Conservation (phyloP, 2,888 invertebrate genomes). For the Drosophila dives region DNA sequence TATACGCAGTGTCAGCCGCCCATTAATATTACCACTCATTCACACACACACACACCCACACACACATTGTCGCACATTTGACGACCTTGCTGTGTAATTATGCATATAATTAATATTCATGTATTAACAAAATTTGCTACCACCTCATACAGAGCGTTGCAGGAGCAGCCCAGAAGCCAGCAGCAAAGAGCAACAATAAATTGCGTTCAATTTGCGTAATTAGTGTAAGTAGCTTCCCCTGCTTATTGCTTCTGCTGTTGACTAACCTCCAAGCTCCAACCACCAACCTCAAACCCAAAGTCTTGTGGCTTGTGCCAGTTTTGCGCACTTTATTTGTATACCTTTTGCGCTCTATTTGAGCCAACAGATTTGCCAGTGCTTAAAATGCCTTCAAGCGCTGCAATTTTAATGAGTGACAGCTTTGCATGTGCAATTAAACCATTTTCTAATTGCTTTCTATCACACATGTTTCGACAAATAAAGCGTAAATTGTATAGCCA, state of each 20-base stretch:
- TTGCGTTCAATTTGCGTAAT: constrained; percentile 76
- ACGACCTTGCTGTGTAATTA: constrained; percentile 62
- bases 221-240: constrained; percentile 62
- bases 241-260: constrained; percentile 6
- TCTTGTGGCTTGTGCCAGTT: constrained; percentile 12
- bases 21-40: constrained; percentile 56
- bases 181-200: constrained; percentile 51
- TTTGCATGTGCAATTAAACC: constrained; percentile 31
- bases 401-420: constrained; percentile 48
- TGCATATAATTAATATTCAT: constrained; percentile 78
- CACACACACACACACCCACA: neutral
- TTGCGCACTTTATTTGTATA: constrained; percentile 12
- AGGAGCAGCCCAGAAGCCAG: constrained; percentile 24
- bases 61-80: constrained; percentile 19
- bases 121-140: constrained; percentile 66
- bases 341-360: constrained; percentile 34
- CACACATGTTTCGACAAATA: constrained; percentile 1
- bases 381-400: constrained; percentile 27
- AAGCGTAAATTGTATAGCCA: neutral
- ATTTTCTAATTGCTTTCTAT: constrained; percentile 31
- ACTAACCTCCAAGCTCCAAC: neutral
- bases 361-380: constrained; percentile 17
- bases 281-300: constrained; percentile 10
- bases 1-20: constrained; percentile 60
- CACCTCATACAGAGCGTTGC: constrained; percentile 56